A percentile compares a stretch with the other conserved stretches of the same genome.
Evolutionary conservation across 2,797 vertebrate genomes (phyloP).

Genomic region (Oryzias sinensis): DNA sequence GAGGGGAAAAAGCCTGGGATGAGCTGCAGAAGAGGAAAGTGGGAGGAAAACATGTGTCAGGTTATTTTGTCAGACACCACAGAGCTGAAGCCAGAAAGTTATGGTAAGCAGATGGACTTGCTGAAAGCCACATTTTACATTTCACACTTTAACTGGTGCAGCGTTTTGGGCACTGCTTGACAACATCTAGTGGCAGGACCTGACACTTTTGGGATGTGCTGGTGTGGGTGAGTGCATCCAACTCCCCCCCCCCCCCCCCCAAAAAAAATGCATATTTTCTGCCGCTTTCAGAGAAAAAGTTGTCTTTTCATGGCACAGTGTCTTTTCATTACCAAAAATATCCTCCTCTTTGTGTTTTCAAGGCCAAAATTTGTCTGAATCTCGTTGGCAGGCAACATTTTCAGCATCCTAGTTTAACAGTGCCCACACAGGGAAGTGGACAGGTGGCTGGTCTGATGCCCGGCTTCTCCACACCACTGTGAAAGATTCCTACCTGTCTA

Average conservation of each 20-base stretch:
- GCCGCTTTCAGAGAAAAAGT: slow-evolving; percentile 4
- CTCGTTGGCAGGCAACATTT: slow-evolving; percentile 12
- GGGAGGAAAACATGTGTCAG: slow-evolving; percentile 31
- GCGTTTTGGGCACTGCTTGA: slow-evolving; percentile 22
- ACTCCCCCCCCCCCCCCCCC: neutral
- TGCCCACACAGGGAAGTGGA: slow-evolving; percentile 19
- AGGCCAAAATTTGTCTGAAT: neutral
- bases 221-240: slow-evolving; percentile 9
- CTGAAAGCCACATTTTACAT: slow-evolving; percentile 42
- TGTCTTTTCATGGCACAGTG: slow-evolving; percentile 2
- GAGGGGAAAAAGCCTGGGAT: slow-evolving; percentile 30
- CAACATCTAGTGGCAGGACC: slow-evolving; percentile 9
- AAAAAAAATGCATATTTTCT: neutral
- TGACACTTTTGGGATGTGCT: slow-evolving; percentile 17
- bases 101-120: slow-evolving; percentile 52
- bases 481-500: slow-evolving; percentile 26
- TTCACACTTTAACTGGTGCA: slow-evolving; percentile 23
- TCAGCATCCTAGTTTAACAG: slow-evolving; percentile 23
- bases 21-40: slow-evolving; percentile 13
- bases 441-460: slow-evolving; percentile 48
- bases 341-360: slow-evolving; percentile 2
- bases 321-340: slow-evolving; percentile 7
- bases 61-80: slow-evolving; percentile 40
- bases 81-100: slow-evolving; percentile 29
- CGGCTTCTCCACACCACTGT: slow-evolving; percentile 28